Evolutionary conservation across 2,113 vertebrate genomes (phyloP).

Genomic region (Anser brachyrhynchus): DNA sequence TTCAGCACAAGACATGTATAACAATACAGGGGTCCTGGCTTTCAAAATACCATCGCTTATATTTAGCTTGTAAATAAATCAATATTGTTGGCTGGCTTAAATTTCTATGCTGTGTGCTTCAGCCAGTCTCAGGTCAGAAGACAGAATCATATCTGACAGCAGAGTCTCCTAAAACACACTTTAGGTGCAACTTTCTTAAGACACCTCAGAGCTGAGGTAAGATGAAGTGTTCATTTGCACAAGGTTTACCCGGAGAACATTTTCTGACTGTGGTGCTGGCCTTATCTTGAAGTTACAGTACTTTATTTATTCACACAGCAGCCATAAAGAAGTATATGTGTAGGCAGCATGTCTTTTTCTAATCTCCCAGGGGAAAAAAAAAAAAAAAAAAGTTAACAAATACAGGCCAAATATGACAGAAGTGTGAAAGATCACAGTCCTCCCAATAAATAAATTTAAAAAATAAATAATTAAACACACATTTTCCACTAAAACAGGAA

Average conservation of each 20-base stretch:
- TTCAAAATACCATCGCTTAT: neutral
- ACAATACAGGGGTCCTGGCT: neutral
- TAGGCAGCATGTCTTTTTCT: neutral
- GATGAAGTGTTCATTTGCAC: constrained; percentile 1
- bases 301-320: neutral
- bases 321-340: neutral
- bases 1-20: neutral
- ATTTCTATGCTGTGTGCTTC: neutral
- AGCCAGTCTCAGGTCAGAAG: neutral
- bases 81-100: neutral
- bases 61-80: neutral
- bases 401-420: neutral
- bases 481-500: constrained; percentile 24
- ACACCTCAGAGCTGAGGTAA: neutral
- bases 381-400: neutral
- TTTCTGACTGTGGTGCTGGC: neutral
- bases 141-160: neutral
- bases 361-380: neutral
- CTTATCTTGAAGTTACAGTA: neutral
- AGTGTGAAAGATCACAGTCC: constrained; percentile 20
- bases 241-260: neutral
- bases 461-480: neutral
- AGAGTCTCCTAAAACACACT: neutral
- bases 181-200: constrained; percentile 5
- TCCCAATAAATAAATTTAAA: neutral